A percentile compares a stretch with the other conserved stretches of the same genome.
These are phyloP conservation scores for Chelonia mydas DNA, from an alignment of 2,797 vertebrate species.

Conservation along the genomic window DNA sequence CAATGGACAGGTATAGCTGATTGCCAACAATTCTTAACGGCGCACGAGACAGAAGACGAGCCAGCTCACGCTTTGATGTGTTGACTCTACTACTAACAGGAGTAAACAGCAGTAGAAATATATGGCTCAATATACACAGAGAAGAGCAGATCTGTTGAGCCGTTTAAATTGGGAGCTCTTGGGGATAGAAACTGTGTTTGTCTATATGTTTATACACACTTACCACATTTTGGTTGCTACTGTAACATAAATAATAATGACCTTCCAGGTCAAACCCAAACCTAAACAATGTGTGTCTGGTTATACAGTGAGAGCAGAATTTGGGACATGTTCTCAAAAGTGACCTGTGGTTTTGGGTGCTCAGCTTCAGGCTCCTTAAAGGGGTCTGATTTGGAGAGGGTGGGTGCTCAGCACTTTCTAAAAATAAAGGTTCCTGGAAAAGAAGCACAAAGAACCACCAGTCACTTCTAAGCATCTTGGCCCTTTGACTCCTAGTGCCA, in stretches of 20 bases:
- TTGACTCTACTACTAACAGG: neutral
- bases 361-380: fast-evolving
- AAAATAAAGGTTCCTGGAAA: neutral
- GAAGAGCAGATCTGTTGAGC: neutral
- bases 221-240: too few species aligned
- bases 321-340: neutral
- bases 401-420: neutral
- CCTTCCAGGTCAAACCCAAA: neutral
- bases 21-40: neutral
- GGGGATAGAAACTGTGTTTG: neutral
- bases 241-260: neutral
- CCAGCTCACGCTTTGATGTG: neutral
- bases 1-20: neutral
- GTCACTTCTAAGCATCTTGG: fast-evolving
- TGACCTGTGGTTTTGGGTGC: neutral
- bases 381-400: neutral
- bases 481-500: neutral
- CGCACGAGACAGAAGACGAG: neutral
- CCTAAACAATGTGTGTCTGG: neutral
- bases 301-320: neutral
- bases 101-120: neutral
- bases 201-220: too few species aligned
- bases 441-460: neutral
- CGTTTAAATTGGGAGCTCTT: neutral
- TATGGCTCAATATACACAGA: neutral